phyloP scores from a whole-genome alignment of 1,140 invertebrate genomes.

The Caenorhabditis inopinata region DNA sequence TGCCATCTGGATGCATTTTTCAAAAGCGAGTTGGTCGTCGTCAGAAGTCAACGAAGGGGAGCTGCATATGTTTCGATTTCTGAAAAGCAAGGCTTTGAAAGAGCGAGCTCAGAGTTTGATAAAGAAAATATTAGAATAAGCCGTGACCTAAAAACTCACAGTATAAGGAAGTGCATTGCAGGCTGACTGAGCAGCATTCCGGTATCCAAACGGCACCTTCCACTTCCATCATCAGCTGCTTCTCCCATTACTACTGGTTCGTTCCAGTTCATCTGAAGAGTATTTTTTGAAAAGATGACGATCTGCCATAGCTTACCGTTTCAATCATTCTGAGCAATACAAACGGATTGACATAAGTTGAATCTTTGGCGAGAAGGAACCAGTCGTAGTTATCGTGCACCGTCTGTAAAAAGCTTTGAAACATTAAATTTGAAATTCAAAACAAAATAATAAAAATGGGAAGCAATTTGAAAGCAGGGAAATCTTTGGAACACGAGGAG shows the following conservation, averaged over 20 bases:
- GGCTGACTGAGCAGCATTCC: slow-evolving; percentile 62
- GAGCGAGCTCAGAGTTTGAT: background rate
- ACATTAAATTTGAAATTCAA: background rate
- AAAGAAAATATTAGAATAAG: slow-evolving; percentile 19
- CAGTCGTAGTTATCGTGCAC: slow-evolving; percentile 63
- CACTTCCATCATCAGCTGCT: slow-evolving; percentile 41
- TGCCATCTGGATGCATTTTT: slow-evolving; percentile 61
- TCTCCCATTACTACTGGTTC: slow-evolving; percentile 50
- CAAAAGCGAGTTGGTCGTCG: slow-evolving; percentile 60
- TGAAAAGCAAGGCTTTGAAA: slow-evolving; percentile 41
- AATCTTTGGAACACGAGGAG: background rate
- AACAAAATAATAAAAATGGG: background rate
- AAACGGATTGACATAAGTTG: slow-evolving; percentile 65
- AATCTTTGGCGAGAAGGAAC: slow-evolving; percentile 62
- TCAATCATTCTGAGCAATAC: slow-evolving; percentile 49
- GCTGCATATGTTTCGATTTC: slow-evolving; percentile 57
- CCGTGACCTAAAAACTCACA: slow-evolving; percentile 52
- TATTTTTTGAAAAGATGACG: background rate
- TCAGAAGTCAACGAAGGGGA: slow-evolving; percentile 45
- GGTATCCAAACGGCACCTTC: slow-evolving; percentile 53
- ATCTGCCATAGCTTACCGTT: slow-evolving; percentile 27
- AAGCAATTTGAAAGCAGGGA: background rate
- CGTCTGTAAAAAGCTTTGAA: slow-evolving; percentile 49
- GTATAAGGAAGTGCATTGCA: slow-evolving; percentile 57
- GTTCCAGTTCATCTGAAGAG: slow-evolving; percentile 56